Percentiles rank a stretch among this genome's conserved stretches.
Conservation (phyloP, 2,113 vertebrate species). For the Lophotis ruficrista region DNA sequence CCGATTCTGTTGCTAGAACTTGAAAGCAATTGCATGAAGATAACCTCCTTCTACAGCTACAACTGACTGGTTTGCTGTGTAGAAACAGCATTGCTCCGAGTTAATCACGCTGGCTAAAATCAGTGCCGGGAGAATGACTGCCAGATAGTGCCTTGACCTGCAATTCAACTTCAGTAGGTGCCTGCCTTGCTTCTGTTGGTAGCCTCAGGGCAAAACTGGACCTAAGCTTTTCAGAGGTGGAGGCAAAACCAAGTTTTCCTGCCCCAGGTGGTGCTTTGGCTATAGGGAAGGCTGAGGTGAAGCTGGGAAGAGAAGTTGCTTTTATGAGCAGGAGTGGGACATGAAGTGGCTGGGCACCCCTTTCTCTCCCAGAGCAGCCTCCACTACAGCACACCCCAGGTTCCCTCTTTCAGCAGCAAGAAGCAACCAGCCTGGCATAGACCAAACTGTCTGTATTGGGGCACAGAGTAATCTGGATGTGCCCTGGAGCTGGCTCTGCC, state of each 20-base stretch:
- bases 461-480: background rate
- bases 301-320: background rate
- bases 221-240: background rate
- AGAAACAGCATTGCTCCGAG: background rate
- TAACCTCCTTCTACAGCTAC: background rate
- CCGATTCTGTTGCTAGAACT: background rate
- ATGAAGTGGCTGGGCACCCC: background rate
- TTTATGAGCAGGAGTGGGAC: background rate
- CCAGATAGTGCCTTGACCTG: background rate
- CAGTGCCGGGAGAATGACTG: background rate
- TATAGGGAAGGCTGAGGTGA: background rate
- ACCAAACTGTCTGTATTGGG: background rate
- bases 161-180: background rate
- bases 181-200: background rate
- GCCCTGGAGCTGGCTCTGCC: background rate
- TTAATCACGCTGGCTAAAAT: background rate
- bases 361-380: background rate
- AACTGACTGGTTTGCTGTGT: background rate
- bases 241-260: background rate
- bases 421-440: background rate
- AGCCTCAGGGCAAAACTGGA: background rate
- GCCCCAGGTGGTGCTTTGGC: background rate
- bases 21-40: background rate
- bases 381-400: background rate
- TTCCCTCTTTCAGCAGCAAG: background rate